Evolutionary conservation across 2,797 vertebrate genomes (phyloP).

Genomic region (Octomys mimax): DNA sequence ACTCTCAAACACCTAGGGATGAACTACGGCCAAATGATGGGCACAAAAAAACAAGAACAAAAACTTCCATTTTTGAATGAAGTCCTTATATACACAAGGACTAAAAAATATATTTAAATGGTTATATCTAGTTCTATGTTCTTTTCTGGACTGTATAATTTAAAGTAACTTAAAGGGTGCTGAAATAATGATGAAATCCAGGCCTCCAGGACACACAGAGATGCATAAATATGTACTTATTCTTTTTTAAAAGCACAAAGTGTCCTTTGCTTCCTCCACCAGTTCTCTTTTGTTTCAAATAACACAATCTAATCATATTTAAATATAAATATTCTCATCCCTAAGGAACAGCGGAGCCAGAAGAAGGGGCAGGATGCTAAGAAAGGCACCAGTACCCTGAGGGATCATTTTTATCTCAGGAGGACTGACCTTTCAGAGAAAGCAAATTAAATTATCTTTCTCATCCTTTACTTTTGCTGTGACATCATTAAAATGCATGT

Average conservation of each 20-base stretch:
- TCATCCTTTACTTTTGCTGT: slow-evolving; percentile 89
- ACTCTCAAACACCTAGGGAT: neutral
- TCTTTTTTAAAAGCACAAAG: slow-evolving; percentile 24
- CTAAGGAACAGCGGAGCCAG: slow-evolving; percentile 63
- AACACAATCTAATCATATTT: slow-evolving; percentile 75
- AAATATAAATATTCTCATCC: slow-evolving; percentile 85
- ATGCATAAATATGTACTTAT: neutral
- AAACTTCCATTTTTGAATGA: neutral
- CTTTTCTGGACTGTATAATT: slow-evolving; percentile 27
- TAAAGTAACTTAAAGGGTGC: slow-evolving; percentile 57
- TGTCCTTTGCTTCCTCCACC: neutral
- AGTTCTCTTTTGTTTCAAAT: slow-evolving; percentile 18
- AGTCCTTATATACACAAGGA: neutral
- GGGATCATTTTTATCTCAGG: slow-evolving; percentile 89
- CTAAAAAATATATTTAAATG: neutral
- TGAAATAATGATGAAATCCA: slow-evolving; percentile 76
- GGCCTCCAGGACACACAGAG: neutral
- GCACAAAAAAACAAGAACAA: neutral
- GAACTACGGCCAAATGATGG: slow-evolving; percentile 11
- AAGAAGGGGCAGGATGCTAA: slow-evolving; percentile 59
- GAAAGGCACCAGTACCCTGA: slow-evolving; percentile 85
- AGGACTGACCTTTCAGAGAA: slow-evolving; percentile 90
- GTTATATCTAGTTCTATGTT: neutral
- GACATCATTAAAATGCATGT: slow-evolving; percentile 91
- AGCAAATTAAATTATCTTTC: slow-evolving; percentile 92